These are phyloP conservation scores for Actinernus sp. DNA, from an alignment of 92 coral and sea anemone genomes.

Conservation along the genomic window DNA sequence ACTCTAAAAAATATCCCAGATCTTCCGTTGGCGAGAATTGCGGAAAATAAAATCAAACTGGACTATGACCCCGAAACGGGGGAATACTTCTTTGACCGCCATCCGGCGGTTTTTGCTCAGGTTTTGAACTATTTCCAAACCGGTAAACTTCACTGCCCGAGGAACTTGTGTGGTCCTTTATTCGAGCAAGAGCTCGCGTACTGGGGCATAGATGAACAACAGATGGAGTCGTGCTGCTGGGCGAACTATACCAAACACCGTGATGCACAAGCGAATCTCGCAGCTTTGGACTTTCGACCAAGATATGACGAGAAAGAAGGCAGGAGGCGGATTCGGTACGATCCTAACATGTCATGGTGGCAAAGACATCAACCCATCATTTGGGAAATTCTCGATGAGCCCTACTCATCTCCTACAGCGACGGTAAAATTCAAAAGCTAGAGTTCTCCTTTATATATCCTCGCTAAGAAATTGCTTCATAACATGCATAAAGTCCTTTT, in stretches of 20 bases:
- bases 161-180: constrained; percentile 92
- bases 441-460: too few species aligned
- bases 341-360: constrained; percentile 86
- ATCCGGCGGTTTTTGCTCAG: constrained; percentile 96
- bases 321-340: constrained; percentile 24
- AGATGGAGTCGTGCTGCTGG: constrained; percentile 99
- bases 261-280: constrained; percentile 92
- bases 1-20: constrained; percentile 91
- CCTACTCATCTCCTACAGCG: constrained; percentile 94
- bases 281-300: constrained; percentile 85
- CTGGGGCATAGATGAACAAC: constrained; percentile 98
- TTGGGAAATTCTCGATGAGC: constrained; percentile 97
- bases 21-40: constrained; percentile 85
- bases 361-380: constrained; percentile 84
- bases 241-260: constrained; percentile 94
- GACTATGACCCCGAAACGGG: constrained; percentile 93
- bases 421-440: constrained; percentile 67
- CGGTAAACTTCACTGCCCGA: constrained; percentile 97
- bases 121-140: constrained; percentile 96
- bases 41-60: constrained; percentile 83
- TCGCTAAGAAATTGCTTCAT: too few species aligned
- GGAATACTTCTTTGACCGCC: constrained; percentile 96
- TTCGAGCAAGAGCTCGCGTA: constrained; percentile 96
- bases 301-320: constrained; percentile 68
- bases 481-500: too few species aligned